These are phyloP conservation scores for Lampris incognitus DNA, from an alignment of 2,113 vertebrate species.

Conservation along the genomic window DNA sequence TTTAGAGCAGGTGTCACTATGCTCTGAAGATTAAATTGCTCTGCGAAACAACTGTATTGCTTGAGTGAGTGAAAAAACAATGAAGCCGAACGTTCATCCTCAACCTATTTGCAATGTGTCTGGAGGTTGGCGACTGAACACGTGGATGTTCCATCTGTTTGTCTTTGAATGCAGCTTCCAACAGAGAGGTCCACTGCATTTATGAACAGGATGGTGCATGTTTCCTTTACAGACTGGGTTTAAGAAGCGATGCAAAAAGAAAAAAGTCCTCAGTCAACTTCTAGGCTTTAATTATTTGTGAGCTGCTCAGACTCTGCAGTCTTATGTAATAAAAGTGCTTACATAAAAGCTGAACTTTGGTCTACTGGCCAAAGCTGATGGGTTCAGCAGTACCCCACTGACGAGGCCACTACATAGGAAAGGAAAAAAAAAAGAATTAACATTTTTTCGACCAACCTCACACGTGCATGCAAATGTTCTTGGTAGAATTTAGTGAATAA, in stretches of 20 bases:
- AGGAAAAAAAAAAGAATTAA: conserved; percentile 57
- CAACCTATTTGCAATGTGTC: neutral
- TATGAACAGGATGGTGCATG: conserved; percentile 23
- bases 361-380: conserved; percentile 72
- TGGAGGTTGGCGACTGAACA: neutral
- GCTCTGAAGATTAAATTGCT: too few relatives aligned
- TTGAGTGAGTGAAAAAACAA: too few relatives aligned
- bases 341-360: conserved; percentile 86
- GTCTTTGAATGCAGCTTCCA: conserved; percentile 9
- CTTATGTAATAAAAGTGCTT: conserved; percentile 84
- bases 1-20: too few relatives aligned
- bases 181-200: conserved; percentile 25
- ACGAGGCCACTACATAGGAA: conserved; percentile 68
- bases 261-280: conserved; percentile 69
- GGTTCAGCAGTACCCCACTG: conserved; percentile 73
- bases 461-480: conserved; percentile 47
- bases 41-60: too few relatives aligned
- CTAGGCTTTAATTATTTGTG: conserved; percentile 83
- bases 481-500: conserved; percentile 53
- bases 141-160: neutral
- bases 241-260: conserved; percentile 56
- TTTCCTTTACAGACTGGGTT: conserved; percentile 33
- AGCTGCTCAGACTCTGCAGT: conserved; percentile 81
- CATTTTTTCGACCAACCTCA: conserved; percentile 40
- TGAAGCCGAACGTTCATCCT: neutral